Conservation (phyloP, 2,113 vertebrate species). For the Coptodon bakossiorum region DNA sequence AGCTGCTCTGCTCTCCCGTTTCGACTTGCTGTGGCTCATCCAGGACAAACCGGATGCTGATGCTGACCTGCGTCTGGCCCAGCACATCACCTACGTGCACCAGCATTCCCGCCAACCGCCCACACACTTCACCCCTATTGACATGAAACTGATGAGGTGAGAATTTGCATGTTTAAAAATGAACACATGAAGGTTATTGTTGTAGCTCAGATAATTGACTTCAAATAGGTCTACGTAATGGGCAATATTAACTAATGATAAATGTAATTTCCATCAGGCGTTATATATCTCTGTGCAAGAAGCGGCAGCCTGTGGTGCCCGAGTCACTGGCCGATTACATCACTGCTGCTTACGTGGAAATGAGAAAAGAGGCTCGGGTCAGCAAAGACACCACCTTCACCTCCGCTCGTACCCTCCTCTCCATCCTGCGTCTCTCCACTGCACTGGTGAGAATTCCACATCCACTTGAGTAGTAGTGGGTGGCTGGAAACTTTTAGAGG, state of each 20-base stretch:
- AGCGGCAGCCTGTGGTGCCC: constrained; percentile 79
- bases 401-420: constrained; percentile 84
- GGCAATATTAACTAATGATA: not conserved
- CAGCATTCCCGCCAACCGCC: constrained; percentile 87
- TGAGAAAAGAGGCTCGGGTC: constrained; percentile 88
- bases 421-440: constrained; percentile 84
- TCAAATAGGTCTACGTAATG: not conserved
- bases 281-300: constrained; percentile 80
- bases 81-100: constrained; percentile 93
- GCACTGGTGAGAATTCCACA: constrained; percentile 77
- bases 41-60: constrained; percentile 86
- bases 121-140: constrained; percentile 79
- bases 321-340: constrained; percentile 84
- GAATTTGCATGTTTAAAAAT: not conserved
- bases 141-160: constrained; percentile 94
- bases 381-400: constrained; percentile 89
- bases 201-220: not conserved
- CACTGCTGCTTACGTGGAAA: constrained; percentile 89
- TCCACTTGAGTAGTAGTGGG: not conserved
- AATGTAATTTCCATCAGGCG: constrained; percentile 62
- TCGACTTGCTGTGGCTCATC: constrained; percentile 91
- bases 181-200: not conserved
- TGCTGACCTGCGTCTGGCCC: constrained; percentile 82
- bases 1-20: constrained; percentile 84
- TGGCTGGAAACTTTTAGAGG: not conserved